These are phyloP conservation scores for Stenoptilia bipunctidactyla DNA, from an alignment of 2,888 invertebrate genomes.

Conservation along the genomic window DNA sequence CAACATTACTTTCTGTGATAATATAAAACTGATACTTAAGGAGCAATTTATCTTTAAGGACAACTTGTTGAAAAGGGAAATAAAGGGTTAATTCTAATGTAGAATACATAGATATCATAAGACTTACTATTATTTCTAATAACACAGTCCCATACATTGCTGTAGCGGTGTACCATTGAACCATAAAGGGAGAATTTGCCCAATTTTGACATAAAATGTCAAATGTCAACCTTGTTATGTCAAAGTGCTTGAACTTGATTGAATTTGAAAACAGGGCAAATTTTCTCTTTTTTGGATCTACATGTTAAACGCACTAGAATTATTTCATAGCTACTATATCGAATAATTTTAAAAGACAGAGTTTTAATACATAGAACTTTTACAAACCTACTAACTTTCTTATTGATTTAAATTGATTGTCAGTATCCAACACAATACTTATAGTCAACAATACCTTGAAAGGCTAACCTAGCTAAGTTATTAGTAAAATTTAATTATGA, in stretches of 20 bases:
- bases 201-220: no score
- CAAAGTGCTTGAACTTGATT: no score
- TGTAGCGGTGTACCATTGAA: conserved; percentile 20
- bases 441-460: no score
- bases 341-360: no score
- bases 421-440: not conserved
- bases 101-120: conserved; percentile 28
- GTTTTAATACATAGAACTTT: conserved; percentile 15
- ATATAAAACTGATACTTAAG: not conserved
- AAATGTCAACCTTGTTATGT: no score
- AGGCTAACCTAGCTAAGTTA: no score
- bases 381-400: conserved; percentile 7
- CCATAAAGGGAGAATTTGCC: no score
- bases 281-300: no score
- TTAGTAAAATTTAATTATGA: no score
- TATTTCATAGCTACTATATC: no score
- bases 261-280: no score
- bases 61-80: conserved; percentile 69
- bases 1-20: not conserved
- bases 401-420: not conserved
- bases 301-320: no score
- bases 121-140: conserved; percentile 33
- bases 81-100: conserved; percentile 38
- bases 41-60: conserved; percentile 14
- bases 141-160: conserved; percentile 58